A percentile compares a stretch with the other conserved stretches of the same genome.
Conservation (phyloP, 37 sponge, comb jelly and placozoan species). For the Crambe crambe region DNA sequence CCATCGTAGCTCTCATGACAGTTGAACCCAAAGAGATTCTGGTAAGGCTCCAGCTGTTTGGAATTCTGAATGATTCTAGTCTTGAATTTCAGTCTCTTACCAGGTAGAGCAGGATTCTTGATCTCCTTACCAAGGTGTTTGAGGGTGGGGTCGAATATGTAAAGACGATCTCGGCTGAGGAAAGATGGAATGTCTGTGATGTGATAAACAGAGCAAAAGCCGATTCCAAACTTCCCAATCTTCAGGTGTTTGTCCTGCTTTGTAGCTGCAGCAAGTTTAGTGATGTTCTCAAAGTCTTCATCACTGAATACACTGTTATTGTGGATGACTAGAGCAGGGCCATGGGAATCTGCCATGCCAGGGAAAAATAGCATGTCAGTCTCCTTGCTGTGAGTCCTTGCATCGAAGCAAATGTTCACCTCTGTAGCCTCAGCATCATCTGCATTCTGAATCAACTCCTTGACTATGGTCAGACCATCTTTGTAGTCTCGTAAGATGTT, state of each 20-base stretch:
- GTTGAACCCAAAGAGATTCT: conserved; percentile 41
- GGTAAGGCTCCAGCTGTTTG: conserved; percentile 63
- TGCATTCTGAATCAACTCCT: no score
- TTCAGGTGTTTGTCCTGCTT: conserved; percentile 52
- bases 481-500: no score
- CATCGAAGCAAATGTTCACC: conserved; percentile 56
- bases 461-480: conserved; percentile 58
- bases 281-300: conserved; percentile 76
- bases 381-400: conserved; percentile 5
- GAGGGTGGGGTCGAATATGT: conserved; percentile 66
- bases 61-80: no score
- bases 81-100: conserved; percentile 26
- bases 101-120: conserved; percentile 41
- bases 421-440: conserved; percentile 78
- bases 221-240: conserved; percentile 77
- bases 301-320: conserved; percentile 57
- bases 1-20: conserved; percentile 24
- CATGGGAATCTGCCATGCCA: conserved; percentile 57
- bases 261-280: no score
- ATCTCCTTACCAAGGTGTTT: conserved; percentile 22
- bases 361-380: conserved; percentile 32
- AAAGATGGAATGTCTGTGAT: no score
- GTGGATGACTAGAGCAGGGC: conserved; percentile 52
- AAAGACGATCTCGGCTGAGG: conserved; percentile 44
- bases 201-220: conserved; percentile 73